Base-by-base conservation (phyloP, 1,140 invertebrate genomes). In the Ips typographus region DNA sequence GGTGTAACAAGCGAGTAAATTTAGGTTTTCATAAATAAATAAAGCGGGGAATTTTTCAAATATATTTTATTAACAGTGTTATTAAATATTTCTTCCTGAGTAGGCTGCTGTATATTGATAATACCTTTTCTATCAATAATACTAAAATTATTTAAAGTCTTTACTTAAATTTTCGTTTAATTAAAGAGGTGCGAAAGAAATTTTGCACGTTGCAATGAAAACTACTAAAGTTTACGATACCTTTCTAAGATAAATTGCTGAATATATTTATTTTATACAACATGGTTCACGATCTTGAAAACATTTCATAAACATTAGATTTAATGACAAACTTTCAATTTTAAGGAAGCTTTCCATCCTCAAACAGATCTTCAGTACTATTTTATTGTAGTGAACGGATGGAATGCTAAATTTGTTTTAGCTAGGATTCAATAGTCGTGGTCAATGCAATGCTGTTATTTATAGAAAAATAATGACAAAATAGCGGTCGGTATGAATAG, bases 401-500 rank as follows among this genome's bases (percentile, higher is more conserved):
- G 22, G 22, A 22, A 22, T 22, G 22, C 22, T 22, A 22, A 22
- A 22, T 49, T 65, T 65, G 47, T 49, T 65, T 65, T 56, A 65
- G 62, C 62, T 65, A 2, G 40, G 52, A 49, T 65, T 65, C 51
- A 43, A 55, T 52, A 65, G 62, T 42, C 62, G 52, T 65, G 51
- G 52, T 65, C 62, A 65, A 38, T 65, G 62, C 62, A 65, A 65
- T 56, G 51, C 6, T 65, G 62, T 65, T 65, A 65, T 65, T 65
- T 65, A 65, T 65, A 65, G 62, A 56, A 65, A 65, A 65, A 65
- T 65, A 65, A 65, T 65, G 62, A 56, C 62, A 65, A 65, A 65
- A 65, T 56, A 65, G 41, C 51, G 62, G 53, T 65, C 62, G 51
- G 37, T 55, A 55, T 65, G 62, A 65, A 65, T 65, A 65, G 62